Evolutionary conservation across 2,113 vertebrate genomes (phyloP).

Genomic region (Acanthisitta chloris): DNA sequence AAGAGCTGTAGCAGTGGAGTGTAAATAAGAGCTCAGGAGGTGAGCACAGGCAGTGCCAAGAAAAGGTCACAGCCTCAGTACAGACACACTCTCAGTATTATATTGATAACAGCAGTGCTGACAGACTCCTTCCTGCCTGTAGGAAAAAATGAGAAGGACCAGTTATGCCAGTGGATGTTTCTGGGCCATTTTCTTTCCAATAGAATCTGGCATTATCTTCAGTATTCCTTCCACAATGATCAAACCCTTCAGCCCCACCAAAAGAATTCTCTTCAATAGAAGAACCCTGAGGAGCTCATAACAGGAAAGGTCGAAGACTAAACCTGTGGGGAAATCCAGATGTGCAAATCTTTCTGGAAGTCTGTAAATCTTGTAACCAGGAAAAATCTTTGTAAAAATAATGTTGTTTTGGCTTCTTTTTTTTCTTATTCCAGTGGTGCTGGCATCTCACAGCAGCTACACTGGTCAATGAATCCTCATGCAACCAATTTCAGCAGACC

Average conservation of each 20-base stretch:
- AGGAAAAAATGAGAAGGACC: not conserved
- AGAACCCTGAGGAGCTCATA: not conserved
- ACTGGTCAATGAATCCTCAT: not conserved
- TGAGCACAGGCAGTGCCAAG: not conserved
- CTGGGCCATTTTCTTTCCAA: not conserved
- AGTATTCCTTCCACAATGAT: not conserved
- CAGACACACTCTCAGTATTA: not conserved
- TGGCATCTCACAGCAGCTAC: not conserved
- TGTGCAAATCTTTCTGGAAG: not conserved
- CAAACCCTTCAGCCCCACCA: not conserved
- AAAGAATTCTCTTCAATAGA: not conserved
- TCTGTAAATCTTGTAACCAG: not conserved
- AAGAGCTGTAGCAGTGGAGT: not conserved
- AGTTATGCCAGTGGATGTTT: not conserved
- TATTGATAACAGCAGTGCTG: not conserved
- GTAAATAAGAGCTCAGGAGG: not conserved
- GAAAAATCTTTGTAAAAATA: not conserved
- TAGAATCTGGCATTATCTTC: not conserved
- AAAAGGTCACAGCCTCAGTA: not conserved
- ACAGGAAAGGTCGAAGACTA: not conserved
- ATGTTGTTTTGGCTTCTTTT: fast-evolving
- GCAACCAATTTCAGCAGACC: not conserved
- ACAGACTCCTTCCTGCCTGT: not conserved
- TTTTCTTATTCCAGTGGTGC: not conserved
- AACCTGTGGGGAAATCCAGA: not conserved